phyloP scores from a whole-genome alignment of 2,113 vertebrate genomes.

The Rhabdornis inornatus region DNA sequence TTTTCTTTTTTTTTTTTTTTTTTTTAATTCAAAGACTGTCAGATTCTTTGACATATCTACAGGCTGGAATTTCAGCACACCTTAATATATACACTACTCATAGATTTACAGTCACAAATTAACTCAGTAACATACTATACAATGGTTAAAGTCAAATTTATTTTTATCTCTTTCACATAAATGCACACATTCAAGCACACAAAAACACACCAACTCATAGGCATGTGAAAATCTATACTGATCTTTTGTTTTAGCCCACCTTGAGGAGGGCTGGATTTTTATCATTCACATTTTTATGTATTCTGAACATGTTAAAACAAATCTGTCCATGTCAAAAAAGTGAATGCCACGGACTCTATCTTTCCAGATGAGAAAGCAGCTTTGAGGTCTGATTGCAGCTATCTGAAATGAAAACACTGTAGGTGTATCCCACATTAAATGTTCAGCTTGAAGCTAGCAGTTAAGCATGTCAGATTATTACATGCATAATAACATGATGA shows the following conservation, averaged over 20 bases:
- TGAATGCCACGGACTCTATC: background rate
- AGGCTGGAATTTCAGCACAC: background rate
- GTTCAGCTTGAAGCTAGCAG: conserved; percentile 60
- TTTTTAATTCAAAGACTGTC: background rate
- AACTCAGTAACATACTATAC: background rate
- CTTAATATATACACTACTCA: background rate
- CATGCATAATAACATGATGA: conserved; percentile 55
- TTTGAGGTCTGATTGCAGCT: conserved; percentile 1
- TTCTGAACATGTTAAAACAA: background rate
- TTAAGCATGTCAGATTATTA: conserved; percentile 63
- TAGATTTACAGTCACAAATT: conserved; percentile 16
- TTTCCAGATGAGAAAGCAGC: conserved; percentile 4
- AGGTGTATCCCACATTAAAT: conserved; percentile 6
- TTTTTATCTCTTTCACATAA: background rate
- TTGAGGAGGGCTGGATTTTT: background rate
- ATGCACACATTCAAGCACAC: background rate
- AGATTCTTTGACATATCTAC: background rate
- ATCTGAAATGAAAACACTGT: background rate
- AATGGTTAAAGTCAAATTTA: background rate
- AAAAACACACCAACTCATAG: background rate
- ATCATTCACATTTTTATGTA: background rate
- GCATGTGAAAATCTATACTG: background rate
- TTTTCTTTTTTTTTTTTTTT: background rate
- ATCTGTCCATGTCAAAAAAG: background rate
- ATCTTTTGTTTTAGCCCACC: background rate